Evolutionary conservation across 2,113 vertebrate genomes (phyloP).

Genomic region (Nothocercus nigrocapillus): DNA sequence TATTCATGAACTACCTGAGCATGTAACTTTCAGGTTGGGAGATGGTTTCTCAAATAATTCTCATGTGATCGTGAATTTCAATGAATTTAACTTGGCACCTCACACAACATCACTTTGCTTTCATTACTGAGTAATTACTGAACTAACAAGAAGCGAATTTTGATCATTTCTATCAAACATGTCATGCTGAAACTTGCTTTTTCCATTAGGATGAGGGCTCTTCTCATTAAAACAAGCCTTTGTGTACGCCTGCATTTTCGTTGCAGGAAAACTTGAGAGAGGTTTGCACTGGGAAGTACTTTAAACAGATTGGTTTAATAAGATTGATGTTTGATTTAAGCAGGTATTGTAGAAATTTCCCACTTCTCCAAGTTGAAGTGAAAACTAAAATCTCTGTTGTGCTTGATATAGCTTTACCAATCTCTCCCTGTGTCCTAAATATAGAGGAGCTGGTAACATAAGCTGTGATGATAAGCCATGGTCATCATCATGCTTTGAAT

Average conservation of each 20-base stretch:
- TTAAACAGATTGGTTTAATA: neutral
- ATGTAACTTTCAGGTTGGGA: neutral
- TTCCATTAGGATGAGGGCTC: neutral
- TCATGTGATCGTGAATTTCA: neutral
- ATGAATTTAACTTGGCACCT: constrained; percentile 24
- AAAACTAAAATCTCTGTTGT: neutral
- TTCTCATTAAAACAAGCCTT: constrained; percentile 33
- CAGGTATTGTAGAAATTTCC: neutral
- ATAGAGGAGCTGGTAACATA: neutral
- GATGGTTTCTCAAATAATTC: neutral
- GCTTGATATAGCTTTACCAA: neutral
- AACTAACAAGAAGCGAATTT: constrained; percentile 13
- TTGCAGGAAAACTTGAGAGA: neutral
- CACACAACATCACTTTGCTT: neutral
- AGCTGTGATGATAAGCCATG: neutral
- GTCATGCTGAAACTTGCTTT: constrained; percentile 18
- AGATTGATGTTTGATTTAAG: neutral
- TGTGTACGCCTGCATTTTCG: neutral
- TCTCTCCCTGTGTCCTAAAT: neutral
- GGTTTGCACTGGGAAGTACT: neutral
- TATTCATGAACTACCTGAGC: neutral
- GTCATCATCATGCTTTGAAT: neutral
- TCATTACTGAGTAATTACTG: constrained; percentile 23
- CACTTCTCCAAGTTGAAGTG: neutral
- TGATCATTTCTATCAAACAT: constrained; percentile 20